Conservation (phyloP, 2,888 invertebrate species). For the Acleris laterana region DNA sequence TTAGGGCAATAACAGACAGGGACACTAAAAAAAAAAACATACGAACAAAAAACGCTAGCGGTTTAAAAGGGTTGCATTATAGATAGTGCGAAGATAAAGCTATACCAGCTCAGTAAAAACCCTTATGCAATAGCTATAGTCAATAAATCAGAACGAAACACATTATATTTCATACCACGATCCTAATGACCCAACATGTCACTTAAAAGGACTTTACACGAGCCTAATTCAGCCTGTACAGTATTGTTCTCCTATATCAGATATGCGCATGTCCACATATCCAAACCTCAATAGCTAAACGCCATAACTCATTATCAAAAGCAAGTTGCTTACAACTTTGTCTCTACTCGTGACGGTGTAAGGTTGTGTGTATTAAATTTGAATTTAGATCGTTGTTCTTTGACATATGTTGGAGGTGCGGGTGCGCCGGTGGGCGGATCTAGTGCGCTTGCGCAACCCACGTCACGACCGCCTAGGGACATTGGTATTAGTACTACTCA, state of each 20-base stretch:
- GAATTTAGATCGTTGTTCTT: no score
- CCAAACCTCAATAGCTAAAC: neutral
- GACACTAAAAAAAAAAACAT: no score
- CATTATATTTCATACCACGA: constrained; percentile 5
- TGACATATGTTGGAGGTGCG: no score
- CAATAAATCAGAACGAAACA: constrained; percentile 15
- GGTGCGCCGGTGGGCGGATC: constrained; percentile 45
- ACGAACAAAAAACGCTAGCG: no score
- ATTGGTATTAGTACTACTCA: constrained; percentile 22
- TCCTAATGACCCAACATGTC: constrained; percentile 19
- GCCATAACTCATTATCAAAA: no score
- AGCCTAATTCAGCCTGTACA: constrained; percentile 18
- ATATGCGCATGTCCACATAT: constrained; percentile 27
- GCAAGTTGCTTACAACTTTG: no score
- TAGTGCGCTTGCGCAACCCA: constrained; percentile 46
- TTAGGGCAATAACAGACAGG: no score
- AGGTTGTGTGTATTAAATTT: no score
- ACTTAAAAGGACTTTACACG: constrained; percentile 30
- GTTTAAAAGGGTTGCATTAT: no score
- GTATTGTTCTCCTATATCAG: constrained; percentile 33
- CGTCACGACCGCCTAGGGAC: constrained; percentile 43
- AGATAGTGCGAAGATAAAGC: no score
- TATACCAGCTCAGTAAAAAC: no score
- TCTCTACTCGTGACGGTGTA: no score
- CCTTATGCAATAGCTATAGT: neutral